Evolutionary conservation across 1,140 invertebrate genomes (phyloP), one percentile per base, ranked within the genome.

Genomic region (Cotesia glomerata): DNA sequence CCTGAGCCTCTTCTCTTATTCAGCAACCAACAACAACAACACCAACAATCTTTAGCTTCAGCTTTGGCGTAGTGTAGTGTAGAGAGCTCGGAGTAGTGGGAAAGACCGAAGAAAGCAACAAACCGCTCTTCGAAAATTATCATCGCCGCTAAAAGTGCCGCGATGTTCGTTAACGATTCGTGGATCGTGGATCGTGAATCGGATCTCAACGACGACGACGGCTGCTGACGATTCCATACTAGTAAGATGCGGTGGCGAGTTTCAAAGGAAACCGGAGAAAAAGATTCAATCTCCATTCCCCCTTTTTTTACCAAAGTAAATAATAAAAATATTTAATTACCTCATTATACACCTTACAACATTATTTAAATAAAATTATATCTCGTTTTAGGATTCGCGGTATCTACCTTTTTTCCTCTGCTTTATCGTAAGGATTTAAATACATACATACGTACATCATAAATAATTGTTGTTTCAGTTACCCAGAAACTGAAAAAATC

Each of bases 101-200:
- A 67, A 67, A 67, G 65, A 67, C 16, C 16, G 45, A 67, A 67
- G 65, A 67, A 67, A 67, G 39, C 39, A 45, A 11, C 26, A 26
- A 26, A 26, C 65, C 16, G 65, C 65, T 67, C 65, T 67, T 67
- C 51, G 65, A 67, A 67, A 67, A 67, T 67, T 67, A 67, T 67
- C 65, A 67, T 67, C 65, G 45, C 65, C 49, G 65, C 65, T 67
- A 54, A 67, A 67, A 67, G 65, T 67, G 65, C 65, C 65, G 65
- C 65, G 49, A 67, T 54, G 49, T 67, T 67, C 65, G 65, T 67
- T 52, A 67, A 67, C 65, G 65, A 67, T 67, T 67, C 49, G 65
- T 45, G 45, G 34, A 26, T 36, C 36, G n/a, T 18, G 32, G 59
- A 35, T 62, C 36, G n/a, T 18, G 32, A 34, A 35, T 62, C 34